These are phyloP conservation scores for Brachyhypopomus occidentalis DNA, from an alignment of 2,113 vertebrate genomes.

Conservation along the genomic window DNA sequence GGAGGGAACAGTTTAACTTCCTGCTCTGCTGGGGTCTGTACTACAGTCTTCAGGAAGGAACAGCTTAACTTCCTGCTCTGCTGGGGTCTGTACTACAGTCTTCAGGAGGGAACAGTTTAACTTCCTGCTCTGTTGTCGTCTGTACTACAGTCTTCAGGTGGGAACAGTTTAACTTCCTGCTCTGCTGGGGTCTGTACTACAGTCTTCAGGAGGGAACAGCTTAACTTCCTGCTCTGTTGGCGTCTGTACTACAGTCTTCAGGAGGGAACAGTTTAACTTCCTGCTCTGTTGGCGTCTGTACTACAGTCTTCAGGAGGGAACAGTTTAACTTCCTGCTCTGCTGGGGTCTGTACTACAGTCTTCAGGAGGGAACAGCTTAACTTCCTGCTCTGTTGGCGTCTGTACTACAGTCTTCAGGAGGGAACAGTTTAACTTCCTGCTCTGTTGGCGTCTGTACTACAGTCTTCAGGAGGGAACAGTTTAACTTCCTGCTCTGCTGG, in stretches of 20 bases:
- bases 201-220: not conserved
- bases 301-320: not conserved
- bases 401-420: not conserved
- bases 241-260: not conserved
- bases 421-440: not conserved
- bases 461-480: not conserved
- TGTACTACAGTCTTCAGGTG: not conserved
- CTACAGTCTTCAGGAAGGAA: not conserved
- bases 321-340: not conserved
- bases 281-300: not conserved
- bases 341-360: not conserved
- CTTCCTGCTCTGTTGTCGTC: not conserved
- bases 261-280: not conserved
- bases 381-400: not conserved
- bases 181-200: not conserved
- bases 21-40: not conserved
- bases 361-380: not conserved
- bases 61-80: not conserved
- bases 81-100: not conserved
- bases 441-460: not conserved
- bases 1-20: not conserved
- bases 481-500: not conserved
- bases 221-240: not conserved
- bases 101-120: not conserved
- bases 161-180: not conserved